Base-by-base conservation (phyloP, 2,888 invertebrate genomes). In the Apodemia zela region DNA sequence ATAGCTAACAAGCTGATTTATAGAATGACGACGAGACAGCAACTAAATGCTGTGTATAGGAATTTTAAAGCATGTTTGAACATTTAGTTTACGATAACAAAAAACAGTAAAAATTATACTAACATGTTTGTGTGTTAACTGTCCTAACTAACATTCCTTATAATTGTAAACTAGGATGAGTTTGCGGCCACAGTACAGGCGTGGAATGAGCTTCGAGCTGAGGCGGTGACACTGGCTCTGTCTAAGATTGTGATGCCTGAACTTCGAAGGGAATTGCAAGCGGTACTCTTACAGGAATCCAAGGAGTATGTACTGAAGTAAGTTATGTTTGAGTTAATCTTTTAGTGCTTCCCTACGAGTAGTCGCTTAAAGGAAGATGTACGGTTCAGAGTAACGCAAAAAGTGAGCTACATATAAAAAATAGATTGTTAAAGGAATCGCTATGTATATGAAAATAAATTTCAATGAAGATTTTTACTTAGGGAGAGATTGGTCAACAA, bases 131-230 rank as follows among this genome's bases (percentile, higher is more conserved):
- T 29, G 4, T 29, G 29, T 29, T 29, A 29, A 29, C 29, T 29
- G 29, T 29, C 8, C 13, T 38, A 42, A 5, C 5, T 42, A 15
- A 15, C 2, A 42, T 42, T 15, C 6, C 15, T 1, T 15, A 42
- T 42, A 42, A 15, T 42, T 42, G 3, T 15, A 11, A 15, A 1
- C 49, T 75, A 95, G 93, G 99, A 99, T 85, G 98, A 98, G 83
- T 99, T 98, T 84, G 98, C 98, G 72, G 97, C 97, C 71, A 95
- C 95, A 69, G 98, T 98, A 0, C 96, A 98, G 80, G 98, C 98
- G 72, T 99, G 99, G 99, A 99, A 99, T 86, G 94, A 95, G 1
- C 81, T 98, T 61, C 93, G 99, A 51, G 94, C 95, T 1, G 96
- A 97, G 74, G 97, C 98, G 63, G 96, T 99, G 0, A 96, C 97